Evolutionary conservation across 2,797 vertebrate genomes (phyloP), one percentile per base, ranked within the genome.

Genomic region (Cryptoblepharus egeriae): DNA sequence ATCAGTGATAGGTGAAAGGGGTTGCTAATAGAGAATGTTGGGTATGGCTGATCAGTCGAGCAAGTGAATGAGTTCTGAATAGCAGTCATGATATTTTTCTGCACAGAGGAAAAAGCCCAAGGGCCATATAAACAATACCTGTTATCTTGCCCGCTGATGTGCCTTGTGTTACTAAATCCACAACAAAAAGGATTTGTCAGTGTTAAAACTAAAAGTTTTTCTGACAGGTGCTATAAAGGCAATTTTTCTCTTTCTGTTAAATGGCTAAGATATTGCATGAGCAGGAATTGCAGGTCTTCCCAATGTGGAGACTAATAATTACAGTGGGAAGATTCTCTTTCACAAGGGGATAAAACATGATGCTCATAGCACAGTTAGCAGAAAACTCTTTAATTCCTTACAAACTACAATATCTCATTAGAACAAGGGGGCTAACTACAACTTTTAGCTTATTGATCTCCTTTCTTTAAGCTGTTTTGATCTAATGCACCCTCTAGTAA

Each of bases 111-210:
- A 24, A 61, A 67, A 57, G 12, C 32, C 63, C 30, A 42, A 28
- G 8, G 60, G 39, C 35, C 61, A 39, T 61, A 35, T 45, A 30
- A 77, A 78, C 75, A 57, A 45, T 72, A 42, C 9, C 69, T 72
- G 52, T 24, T 69, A 26, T 68, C 35, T 57, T 58, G 39, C 16
- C 45, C 71, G 52, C 75, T 75, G 79, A 77, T 69, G 45, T 84
- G 22, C 57, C 15, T 64, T 35, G 18, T 39, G 12, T 24, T 49
- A 18, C 42, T 63, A 42, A 55, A 83, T 57, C 60, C 22, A 70
- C 52, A 26, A 20, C 12, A 28, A 30, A 78, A 45, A 64, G 52
- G 18, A 12, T 20, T 61, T 63, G 35, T 55, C 61, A 37, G 32
- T 30, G 3, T 72, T 65, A 30, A 65, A 37, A 42, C 15, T 30